Percentiles rank a stretch among this genome's conserved stretches.
Evolutionary conservation across 1,140 invertebrate genomes (phyloP).

Genomic region (Tribolium madens): DNA sequence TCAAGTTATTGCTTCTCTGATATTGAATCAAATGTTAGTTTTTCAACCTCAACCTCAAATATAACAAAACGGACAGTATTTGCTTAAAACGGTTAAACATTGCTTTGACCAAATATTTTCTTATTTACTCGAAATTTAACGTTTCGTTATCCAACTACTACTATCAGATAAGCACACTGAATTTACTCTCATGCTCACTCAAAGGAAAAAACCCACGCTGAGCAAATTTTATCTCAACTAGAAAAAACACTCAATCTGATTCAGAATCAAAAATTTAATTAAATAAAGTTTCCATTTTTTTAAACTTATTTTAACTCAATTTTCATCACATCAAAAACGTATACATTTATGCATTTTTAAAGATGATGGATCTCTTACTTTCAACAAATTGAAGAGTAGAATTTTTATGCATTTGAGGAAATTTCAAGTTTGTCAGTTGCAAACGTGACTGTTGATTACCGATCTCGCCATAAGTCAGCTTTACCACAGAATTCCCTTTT

Average conservation of each 20-base stretch:
- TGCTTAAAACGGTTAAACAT: neutral
- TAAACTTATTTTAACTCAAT: no score
- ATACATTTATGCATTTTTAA: no score
- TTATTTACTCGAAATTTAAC: neutral
- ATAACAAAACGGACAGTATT: neutral
- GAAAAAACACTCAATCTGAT: no score
- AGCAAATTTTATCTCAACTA: no score
- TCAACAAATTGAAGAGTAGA: no score
- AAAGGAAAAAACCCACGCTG: no score
- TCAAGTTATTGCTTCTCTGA: neutral
- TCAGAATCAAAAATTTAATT: no score
- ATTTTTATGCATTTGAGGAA: no score
- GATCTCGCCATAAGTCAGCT: conserved; percentile 9
- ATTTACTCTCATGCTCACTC: neutral
- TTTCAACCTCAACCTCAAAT: neutral
- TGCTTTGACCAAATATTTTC: neutral
- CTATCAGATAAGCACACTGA: neutral
- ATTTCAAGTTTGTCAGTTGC: no score
- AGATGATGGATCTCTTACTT: no score
- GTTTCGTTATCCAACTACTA: neutral
- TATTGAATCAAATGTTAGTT: neutral
- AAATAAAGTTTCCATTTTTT: no score
- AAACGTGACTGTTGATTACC: neutral
- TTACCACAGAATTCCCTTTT: conserved; percentile 1
- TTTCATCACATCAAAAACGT: no score